A percentile compares a stretch with the other conserved stretches of the same genome.
Conservation (phyloP, 2,797 vertebrate genomes). For the Anguilla marmorata region DNA sequence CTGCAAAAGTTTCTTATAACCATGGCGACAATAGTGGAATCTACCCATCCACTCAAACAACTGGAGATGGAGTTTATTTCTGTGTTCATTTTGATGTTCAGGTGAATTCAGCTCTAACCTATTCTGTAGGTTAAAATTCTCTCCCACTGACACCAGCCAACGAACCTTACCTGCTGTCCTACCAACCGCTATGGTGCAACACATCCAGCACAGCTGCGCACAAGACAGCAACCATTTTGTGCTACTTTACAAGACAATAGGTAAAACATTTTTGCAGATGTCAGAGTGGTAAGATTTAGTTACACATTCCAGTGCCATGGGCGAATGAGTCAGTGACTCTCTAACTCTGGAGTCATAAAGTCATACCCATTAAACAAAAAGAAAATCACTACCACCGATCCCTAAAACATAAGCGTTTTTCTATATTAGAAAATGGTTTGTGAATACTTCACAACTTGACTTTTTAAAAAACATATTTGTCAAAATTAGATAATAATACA, state of each 20-base stretch:
- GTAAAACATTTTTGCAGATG: no score
- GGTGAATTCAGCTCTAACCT: neutral
- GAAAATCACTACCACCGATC: neutral
- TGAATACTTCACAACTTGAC: neutral
- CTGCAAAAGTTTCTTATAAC: neutral
- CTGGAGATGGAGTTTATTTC: neutral
- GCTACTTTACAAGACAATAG: neutral
- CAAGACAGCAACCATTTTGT: neutral
- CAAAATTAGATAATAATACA: neutral
- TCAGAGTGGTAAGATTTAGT: no score
- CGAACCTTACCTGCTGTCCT: neutral
- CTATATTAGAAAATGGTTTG: neutral
- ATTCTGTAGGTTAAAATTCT: neutral
- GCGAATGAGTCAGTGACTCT: neutral
- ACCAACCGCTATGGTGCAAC: neutral
- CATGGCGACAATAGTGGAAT: neutral
- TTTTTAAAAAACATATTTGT: no score
- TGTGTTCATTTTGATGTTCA: neutral
- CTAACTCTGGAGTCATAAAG: neutral
- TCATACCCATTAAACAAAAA: neutral
- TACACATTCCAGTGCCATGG: no score
- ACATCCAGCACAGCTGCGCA: neutral
- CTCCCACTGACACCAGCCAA: neutral
- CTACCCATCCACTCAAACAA: neutral
- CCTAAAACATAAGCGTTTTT: neutral